Percentiles rank a stretch among this genome's conserved stretches.
Conservation (phyloP, 2,797 vertebrate genomes). For the Gymnoscopelus braueri region DNA sequence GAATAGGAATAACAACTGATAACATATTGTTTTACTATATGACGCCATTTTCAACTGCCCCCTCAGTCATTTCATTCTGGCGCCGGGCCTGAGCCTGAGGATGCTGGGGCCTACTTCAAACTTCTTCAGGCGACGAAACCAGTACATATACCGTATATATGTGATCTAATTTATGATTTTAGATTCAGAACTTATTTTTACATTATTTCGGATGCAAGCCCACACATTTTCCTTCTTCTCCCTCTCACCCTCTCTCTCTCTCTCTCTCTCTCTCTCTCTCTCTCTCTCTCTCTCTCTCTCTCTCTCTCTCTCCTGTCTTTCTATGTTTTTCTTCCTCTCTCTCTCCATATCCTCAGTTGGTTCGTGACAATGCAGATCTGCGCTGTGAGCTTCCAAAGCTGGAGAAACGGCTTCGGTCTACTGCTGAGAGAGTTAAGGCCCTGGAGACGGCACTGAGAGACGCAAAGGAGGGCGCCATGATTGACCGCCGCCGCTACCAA, state of each 20-base stretch:
- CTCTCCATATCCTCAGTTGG: conserved; percentile 79
- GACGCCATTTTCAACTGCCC: too few relatives aligned
- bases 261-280: neutral
- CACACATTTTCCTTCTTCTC: neutral
- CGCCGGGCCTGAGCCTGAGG: too few relatives aligned
- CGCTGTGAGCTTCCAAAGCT: conserved; percentile 99
- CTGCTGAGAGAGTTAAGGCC: conserved; percentile 96
- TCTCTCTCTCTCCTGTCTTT: neutral
- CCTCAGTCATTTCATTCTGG: too few relatives aligned
- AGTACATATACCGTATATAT: too few relatives aligned
- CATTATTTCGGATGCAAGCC: neutral
- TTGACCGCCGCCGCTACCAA: conserved; percentile 95
- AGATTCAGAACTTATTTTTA: neutral
- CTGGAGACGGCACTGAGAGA: conserved; percentile 97
- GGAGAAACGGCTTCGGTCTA: conserved; percentile 98
- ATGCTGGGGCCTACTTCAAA: too few relatives aligned
- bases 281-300: neutral
- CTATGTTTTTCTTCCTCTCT: neutral
- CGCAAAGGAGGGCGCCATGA: conserved; percentile 95
- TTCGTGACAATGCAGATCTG: conserved; percentile 98
- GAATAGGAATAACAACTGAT: too few relatives aligned
- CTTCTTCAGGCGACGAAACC: too few relatives aligned
- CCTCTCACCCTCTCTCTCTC: neutral
- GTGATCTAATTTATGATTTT: neutral
- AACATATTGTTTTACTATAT: too few relatives aligned